Conservation (phyloP, 2,888 invertebrate species). For the Agrilus biguttatus region DNA sequence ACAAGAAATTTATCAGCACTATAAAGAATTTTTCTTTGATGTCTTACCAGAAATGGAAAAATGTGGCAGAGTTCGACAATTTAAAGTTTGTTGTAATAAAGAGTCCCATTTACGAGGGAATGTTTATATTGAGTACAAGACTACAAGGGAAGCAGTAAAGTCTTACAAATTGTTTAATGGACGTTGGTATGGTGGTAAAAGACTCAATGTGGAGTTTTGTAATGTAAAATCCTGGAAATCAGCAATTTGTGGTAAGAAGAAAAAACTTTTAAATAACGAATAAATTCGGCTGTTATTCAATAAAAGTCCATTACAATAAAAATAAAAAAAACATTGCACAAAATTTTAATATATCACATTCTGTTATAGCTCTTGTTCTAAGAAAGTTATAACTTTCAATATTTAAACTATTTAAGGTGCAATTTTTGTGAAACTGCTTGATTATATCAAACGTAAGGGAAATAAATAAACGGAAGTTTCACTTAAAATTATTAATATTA, state of each 20-base stretch:
- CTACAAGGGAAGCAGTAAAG: constrained; percentile 48
- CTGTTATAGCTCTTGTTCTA: no score
- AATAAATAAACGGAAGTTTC: no score
- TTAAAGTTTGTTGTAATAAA: constrained; percentile 72
- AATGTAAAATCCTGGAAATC: constrained; percentile 65
- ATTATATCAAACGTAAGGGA: no score
- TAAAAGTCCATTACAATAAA: no score
- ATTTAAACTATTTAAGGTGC: no score
- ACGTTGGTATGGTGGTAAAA: constrained; percentile 77
- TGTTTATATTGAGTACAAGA: constrained; percentile 69
- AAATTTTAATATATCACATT: no score
- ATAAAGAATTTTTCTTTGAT: constrained; percentile 73
- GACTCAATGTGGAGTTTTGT: constrained; percentile 69
- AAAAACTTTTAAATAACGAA: no score
- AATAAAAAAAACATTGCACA: no score
- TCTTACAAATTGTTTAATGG: constrained; percentile 66
- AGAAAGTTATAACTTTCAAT: no score
- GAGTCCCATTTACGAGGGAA: constrained; percentile 82
- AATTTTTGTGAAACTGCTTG: no score
- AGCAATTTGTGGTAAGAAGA: constrained; percentile 71
- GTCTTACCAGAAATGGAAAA: constrained; percentile 69
- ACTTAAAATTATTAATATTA: no score
- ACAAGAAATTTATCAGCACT: constrained; percentile 63
- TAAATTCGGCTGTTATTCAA: no score
- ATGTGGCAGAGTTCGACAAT: constrained; percentile 48